Evolutionary conservation across 2,797 vertebrate species (phyloP), one percentile per base, ranked within the genome.

Genomic region (Hippoglossus hippoglossus): DNA sequence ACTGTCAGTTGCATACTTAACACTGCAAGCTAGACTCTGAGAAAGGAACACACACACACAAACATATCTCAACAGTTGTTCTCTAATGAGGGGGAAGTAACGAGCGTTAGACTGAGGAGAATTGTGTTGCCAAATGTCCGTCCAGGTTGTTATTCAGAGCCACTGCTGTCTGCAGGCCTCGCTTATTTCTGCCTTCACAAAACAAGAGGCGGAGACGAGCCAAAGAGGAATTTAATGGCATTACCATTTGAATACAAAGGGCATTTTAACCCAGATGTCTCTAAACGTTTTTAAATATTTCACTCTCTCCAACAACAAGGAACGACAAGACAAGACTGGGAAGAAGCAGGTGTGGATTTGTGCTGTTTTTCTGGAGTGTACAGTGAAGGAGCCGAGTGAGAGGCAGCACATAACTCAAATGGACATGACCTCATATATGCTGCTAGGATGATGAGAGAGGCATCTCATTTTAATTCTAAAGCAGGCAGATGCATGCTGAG

Each of bases 51-150:
- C 41, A 60, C 62, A 52, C 31, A 52, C 28, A n/a, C 28, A 55
- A 58, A 81, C 28, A 57, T 73, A 81, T 74, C 54, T 85, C 85
- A 89, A 90, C 91, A 93, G 90, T 94, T 87, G 86, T 88, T 58
- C 79, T 90, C 89, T 94, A 94, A 95, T 94, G 93, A 94, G 87
- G 90, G 90, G 92, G 92, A 95, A 94, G 89, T 94, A 94, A 95
- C 93, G 81, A 67, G 87, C 82, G 79, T 91, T 85, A 80, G 85
- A 80, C 87, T 72, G 82, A 71, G 80, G 87, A 90, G 89, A 88
- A 93, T 90, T 89, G 88, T 85, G 87, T 92, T 89, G 89, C 91
- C 91, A 92, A 94, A 92, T 93, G 91, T 94, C 82, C 72, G 1
- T 90, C 89, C 79, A 89, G 87, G 91, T 93, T 94, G 91, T 94